Evolutionary conservation across 1,140 invertebrate genomes (phyloP).

Genomic region (Saccostrea glomerata): DNA sequence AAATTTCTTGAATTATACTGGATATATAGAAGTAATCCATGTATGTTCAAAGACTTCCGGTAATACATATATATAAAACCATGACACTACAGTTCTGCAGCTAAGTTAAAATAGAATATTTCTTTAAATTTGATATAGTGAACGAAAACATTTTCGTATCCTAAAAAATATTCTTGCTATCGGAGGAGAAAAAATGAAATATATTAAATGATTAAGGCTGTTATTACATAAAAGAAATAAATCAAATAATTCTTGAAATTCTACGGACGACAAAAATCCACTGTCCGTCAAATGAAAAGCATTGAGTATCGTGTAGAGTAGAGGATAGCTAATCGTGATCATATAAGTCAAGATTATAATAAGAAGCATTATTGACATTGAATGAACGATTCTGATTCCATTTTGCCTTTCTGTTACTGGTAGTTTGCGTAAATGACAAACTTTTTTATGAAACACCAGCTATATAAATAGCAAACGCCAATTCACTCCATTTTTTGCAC

Average conservation of each 20-base stretch:
- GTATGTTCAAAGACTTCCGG: too few relatives aligned
- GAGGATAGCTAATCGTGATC: not conserved
- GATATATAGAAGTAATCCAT: too few relatives aligned
- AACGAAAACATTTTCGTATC: not conserved
- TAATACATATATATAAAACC: too few relatives aligned
- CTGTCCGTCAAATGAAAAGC: too few relatives aligned
- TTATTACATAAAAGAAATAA: not conserved
- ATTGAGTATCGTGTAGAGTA: not conserved
- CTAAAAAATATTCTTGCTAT: not conserved
- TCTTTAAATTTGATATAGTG: too few relatives aligned
- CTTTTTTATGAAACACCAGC: not conserved
- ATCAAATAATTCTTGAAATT: not conserved
- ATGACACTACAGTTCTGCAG: too few relatives aligned
- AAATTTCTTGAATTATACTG: too few relatives aligned
- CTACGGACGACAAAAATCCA: too few relatives aligned
- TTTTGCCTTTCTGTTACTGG: not conserved
- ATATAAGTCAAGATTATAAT: not conserved
- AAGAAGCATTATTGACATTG: not conserved
- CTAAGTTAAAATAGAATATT: too few relatives aligned
- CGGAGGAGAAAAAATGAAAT: not conserved
- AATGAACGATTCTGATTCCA: not conserved
- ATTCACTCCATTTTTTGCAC: not conserved
- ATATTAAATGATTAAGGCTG: not conserved
- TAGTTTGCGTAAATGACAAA: not conserved
- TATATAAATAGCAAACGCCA: not conserved